Evolutionary conservation across 2,797 vertebrate genomes (phyloP), one percentile per base, ranked within the genome.

Genomic region (Pyrocephalus nanus): DNA sequence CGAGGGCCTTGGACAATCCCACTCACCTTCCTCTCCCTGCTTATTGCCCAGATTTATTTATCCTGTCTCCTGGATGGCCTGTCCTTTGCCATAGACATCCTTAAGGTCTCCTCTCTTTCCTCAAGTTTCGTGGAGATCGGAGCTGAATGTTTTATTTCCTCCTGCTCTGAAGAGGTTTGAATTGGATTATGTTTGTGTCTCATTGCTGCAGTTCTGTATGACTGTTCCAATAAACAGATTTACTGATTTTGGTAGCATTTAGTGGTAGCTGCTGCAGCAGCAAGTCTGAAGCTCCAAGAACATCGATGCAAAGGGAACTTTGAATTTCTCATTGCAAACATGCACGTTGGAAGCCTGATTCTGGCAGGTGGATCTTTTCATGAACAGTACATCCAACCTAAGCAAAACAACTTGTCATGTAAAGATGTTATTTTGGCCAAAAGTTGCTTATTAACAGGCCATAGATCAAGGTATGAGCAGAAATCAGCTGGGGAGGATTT

Each of bases 201-300:
- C 51, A 4, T 73, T 55, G 92, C 89, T 91, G 92, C 90, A 60
- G 48, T 70, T 81, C 86, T 76, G 32, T 62, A 48, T 81, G 91
- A 47, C 92, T 88, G 51, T 87, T 91, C 71, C 91, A 89, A 67
- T 89, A 93, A 93, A 93, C 62, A 71, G 89, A 85, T 96, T 95
- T 94, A 91, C 89, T 89, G 89, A 78, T 90, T 83, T 42, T 55
- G 85, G 85, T 48, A 67, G 79, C 79, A 40, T 96, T 93, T 72
- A 9, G 5, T 61, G 67, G 81, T 29, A 65, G 78, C 78, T 89
- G 9, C 60, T 88, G 78, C 81, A 92, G 87, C 84, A 73, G 74
- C 36, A 70, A 57, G 60, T 11, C 91, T 73, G 77, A 48, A 60
- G 62, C 71, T 89, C 86, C 53, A 18, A 34, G 55, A 85, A n/a